Base-by-base conservation (phyloP, 2,113 vertebrate species). In the Camelus bactrianus region DNA sequence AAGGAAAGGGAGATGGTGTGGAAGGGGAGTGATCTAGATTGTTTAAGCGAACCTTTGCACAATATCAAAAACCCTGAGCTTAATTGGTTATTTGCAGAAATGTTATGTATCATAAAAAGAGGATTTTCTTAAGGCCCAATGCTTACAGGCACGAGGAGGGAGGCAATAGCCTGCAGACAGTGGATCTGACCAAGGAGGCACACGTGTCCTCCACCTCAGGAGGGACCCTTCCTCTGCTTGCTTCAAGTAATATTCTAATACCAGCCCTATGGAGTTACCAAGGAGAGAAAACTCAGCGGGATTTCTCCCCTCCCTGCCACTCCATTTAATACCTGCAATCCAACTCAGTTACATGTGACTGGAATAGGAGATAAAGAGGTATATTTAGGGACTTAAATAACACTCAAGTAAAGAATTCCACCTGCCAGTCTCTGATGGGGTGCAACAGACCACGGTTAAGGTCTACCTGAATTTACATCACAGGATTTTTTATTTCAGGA, bases 291-390 rank as follows among this genome's bases (percentile, higher is more conserved):
- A 67, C 35, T 56, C 88, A 88, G 0, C 24, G 60, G 56, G 75
- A 88, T n/a, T 2, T 26, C 32, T 12, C 67, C 62, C 11, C 38
- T 54, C 19, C 42, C 48, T 9, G 64, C 12, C 42, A 12, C 69
- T 95, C 65, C 8, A 14, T 69, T 97, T 96, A 54, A 93, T 83
- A 72, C 32, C 79, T 88, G 10, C 88, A 96, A 94, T 73, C 58
- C 10, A 83, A 60, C 64, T 92, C 80, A 14, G 91, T 38, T 24
- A 8, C 4, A 46, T 46, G 83, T 0, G 13, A 70, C 72, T 76
- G 58, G 86, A 35, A 76, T 2, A 50, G 17, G 42, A 48, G 84
- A 94, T 7, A 46, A 67, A 50, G 91, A 91, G 19, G 48, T 70
- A 35, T 32, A 48, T 70, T 65, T 35, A 86, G 94, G 48, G 42